These are phyloP conservation scores for Drosophila pectinifera DNA, from an alignment of 1,140 invertebrate genomes.

Conservation along the genomic window DNA sequence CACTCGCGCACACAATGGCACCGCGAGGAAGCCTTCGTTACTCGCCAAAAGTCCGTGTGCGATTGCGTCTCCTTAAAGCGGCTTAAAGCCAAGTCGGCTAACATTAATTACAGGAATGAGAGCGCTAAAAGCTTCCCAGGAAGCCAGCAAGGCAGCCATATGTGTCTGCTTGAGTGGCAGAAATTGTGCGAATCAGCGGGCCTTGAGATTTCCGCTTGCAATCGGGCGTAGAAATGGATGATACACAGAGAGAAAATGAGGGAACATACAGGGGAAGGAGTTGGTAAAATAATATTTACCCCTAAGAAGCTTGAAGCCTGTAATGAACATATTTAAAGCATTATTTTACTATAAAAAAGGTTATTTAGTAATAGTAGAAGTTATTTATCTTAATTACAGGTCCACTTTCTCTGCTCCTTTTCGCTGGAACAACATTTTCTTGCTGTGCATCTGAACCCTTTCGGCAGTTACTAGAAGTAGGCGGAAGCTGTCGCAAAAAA, in stretches of 20 bases:
- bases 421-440: background rate
- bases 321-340: too few relatives aligned
- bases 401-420: background rate
- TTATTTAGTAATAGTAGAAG: background rate
- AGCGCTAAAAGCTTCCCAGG: constrained; percentile 37
- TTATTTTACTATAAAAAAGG: too few relatives aligned
- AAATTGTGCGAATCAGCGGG: constrained; percentile 46
- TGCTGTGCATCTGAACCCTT: constrained; percentile 22
- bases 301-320: too few relatives aligned
- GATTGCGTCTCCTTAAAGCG: constrained; percentile 26
- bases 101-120: constrained; percentile 52
- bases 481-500: constrained; percentile 28
- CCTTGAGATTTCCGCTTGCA: constrained; percentile 41
- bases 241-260: background rate
- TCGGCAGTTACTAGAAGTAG: constrained; percentile 19
- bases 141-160: constrained; percentile 13
- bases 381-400: background rate
- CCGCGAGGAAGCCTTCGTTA: constrained; percentile 3
- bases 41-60: constrained; percentile 4
- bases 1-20: constrained; percentile 10
- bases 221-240: constrained; percentile 26
- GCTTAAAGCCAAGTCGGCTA: constrained; percentile 31
- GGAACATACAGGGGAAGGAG: too few relatives aligned
- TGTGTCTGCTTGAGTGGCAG: constrained; percentile 43
- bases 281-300: too few relatives aligned